Evolutionary conservation across 2,888 invertebrate genomes (phyloP).

Genomic region (Tenthredo distinguenda): DNA sequence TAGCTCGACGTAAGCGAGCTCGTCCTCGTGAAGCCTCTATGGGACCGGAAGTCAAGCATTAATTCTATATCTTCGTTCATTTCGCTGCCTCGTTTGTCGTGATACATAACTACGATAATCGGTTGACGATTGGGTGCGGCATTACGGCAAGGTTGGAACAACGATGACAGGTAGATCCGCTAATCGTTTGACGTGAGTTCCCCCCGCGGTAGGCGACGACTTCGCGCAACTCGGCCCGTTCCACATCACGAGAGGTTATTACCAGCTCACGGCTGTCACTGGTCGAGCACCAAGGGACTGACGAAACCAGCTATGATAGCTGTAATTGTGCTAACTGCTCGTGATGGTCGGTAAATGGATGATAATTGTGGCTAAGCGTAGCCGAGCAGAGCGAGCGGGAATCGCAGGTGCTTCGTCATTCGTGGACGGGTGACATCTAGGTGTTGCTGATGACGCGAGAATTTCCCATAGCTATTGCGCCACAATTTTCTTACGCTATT

Average conservation of each 20-base stretch:
- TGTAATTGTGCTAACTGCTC: constrained; percentile 74
- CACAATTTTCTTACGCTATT: constrained; percentile 24
- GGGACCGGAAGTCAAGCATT: constrained; percentile 46
- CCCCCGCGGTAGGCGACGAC: constrained; percentile 47
- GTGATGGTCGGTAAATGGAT: constrained; percentile 76
- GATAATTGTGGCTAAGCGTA: constrained; percentile 69
- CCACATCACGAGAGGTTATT: constrained; percentile 54
- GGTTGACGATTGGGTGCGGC: constrained; percentile 50
- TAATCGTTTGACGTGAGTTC: constrained; percentile 71
- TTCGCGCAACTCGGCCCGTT: constrained; percentile 55
- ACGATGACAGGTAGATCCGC: constrained; percentile 75
- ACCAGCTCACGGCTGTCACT: constrained; percentile 51
- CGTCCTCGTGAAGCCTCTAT: neutral
- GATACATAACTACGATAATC: constrained; percentile 40
- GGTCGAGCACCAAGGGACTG: constrained; percentile 62
- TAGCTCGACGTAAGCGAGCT: constrained; percentile 24
- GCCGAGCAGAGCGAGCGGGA: constrained; percentile 50
- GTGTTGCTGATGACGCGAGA: constrained; percentile 50
- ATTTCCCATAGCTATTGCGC: constrained; percentile 52
- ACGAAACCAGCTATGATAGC: constrained; percentile 74
- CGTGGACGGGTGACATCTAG: constrained; percentile 50
- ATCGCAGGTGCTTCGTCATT: constrained; percentile 60
- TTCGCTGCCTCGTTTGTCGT: constrained; percentile 40
- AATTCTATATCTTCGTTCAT: neutral
- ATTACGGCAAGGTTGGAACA: constrained; percentile 66